phyloP scores from a whole-genome alignment of 2,113 vertebrate genomes.

The Bothrops jararaca region DNA sequence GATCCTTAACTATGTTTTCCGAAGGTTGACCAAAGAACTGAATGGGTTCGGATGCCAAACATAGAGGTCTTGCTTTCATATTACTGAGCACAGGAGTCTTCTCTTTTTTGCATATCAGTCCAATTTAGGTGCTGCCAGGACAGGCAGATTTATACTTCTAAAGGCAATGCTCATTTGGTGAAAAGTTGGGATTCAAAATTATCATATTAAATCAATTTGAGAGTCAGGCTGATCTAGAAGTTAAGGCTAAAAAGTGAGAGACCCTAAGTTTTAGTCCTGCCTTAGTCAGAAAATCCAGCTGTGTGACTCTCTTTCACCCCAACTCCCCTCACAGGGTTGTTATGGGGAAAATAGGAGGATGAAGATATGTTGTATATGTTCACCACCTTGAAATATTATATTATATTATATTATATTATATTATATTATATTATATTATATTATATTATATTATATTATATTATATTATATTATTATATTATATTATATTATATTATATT shows the following conservation, averaged over 20 bases:
- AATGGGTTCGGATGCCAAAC: background rate
- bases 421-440: too few species aligned
- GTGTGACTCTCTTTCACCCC: background rate
- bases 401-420: background rate
- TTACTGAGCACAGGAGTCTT: background rate
- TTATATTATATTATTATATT: too few species aligned
- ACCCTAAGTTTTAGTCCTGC: background rate
- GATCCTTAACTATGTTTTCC: background rate
- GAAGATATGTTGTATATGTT: background rate
- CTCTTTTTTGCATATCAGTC: background rate
- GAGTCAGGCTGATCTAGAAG: background rate
- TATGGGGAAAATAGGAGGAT: background rate
- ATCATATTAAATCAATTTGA: background rate
- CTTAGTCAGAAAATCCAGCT: background rate
- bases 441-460: too few species aligned
- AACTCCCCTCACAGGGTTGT: background rate
- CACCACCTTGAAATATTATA: background rate
- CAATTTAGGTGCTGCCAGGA: background rate
- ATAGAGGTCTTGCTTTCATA: background rate
- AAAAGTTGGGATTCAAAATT: background rate
- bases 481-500: too few species aligned
- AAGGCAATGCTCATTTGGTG: background rate
- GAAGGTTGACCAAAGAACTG: background rate
- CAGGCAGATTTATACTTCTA: background rate
- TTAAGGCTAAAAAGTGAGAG: background rate